Evolutionary conservation across 2,113 vertebrate species (phyloP), one percentile per base, ranked within the genome.

Genomic region (Struthio camelus): DNA sequence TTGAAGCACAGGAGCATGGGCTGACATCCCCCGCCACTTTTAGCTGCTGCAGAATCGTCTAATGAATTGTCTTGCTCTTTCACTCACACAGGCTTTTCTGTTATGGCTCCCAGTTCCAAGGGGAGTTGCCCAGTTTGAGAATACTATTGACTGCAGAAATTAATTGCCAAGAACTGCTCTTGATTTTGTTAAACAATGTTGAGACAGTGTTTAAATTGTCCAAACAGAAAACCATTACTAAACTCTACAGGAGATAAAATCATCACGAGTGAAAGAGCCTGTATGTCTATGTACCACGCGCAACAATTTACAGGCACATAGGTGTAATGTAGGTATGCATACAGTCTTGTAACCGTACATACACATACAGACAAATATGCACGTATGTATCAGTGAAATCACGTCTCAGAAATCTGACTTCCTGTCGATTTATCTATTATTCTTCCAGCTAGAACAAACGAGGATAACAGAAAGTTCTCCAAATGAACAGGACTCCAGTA

Each of bases 41-140:
- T 97, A 98, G 97, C 97, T 98, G 97, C 97, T 96, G 98, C 87
- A 98, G 96, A 97, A 93, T 95, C 58, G 36, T 97, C 97, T 99
- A 98, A 98, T 98, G 98, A 98, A 99, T 98, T 97, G 97, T 98
- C 98, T 98, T 97, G 65, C 97, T 98, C 95, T 97, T 98, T 97
- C 96, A 93, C 93, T 97, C 76, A 62, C 67, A 38, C 50, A 85
- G 90, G 90, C 85, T 94, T 95, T 93, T 90, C 97, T 97, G 94
- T 91, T 97, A 95, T 76, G 86, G 96, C 94, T 97, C 93, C 95
- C 11, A 69, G 53, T 98, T 98, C 97, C 96, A 92, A 98, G 94
- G 97, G 96, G 97, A 98, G 97, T 95, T 97, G 95, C 96, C 98
- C 97, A 86, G 95, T 98, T 98, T 94, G 95, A 98, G 97, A 97